These are phyloP conservation scores for Rhamnusium bicolor DNA, from an alignment of 2,888 invertebrate genomes.

Conservation along the genomic window DNA sequence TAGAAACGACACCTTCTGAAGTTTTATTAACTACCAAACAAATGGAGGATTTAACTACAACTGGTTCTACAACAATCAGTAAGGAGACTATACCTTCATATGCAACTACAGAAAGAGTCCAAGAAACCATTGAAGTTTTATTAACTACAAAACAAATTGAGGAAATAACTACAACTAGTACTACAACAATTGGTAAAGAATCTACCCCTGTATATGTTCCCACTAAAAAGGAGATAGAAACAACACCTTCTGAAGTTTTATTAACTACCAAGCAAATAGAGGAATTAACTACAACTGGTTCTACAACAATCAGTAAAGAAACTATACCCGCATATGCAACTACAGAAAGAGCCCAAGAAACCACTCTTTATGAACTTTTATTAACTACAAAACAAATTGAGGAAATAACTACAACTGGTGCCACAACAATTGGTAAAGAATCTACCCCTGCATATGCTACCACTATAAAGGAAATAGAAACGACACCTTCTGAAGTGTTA, in stretches of 20 bases:
- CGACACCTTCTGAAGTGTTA: slow-evolving; percentile 19
- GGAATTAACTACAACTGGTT: slow-evolving; percentile 20
- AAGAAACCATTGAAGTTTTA: not conserved
- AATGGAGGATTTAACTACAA: slow-evolving; percentile 15
- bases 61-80: not conserved
- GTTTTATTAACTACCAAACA: not conserved
- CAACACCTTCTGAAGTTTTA: not conserved
- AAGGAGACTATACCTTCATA: not conserved
- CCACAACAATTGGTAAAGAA: not conserved
- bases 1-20: slow-evolving; percentile 27
- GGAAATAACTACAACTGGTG: slow-evolving; percentile 15
- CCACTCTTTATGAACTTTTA: slow-evolving; percentile 14
- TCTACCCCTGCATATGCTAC: not conserved
- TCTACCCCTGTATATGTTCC: slow-evolving; percentile 16
- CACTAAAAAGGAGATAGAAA: slow-evolving; percentile 15
- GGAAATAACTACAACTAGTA: slow-evolving; percentile 8
- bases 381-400: slow-evolving; percentile 8
- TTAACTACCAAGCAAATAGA: slow-evolving; percentile 19
- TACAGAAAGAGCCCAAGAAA: slow-evolving; percentile 34
- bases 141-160: not conserved
- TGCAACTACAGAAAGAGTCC: not conserved
- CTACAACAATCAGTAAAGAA: slow-evolving; percentile 15
- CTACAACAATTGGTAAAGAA: slow-evolving; percentile 9
- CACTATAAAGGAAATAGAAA: slow-evolving; percentile 5
- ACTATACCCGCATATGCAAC: slow-evolving; percentile 12